A percentile compares a stretch with the other conserved stretches of the same genome.
phyloP scores from a whole-genome alignment of 1,140 invertebrate genomes.

The Lineus longissimus region DNA sequence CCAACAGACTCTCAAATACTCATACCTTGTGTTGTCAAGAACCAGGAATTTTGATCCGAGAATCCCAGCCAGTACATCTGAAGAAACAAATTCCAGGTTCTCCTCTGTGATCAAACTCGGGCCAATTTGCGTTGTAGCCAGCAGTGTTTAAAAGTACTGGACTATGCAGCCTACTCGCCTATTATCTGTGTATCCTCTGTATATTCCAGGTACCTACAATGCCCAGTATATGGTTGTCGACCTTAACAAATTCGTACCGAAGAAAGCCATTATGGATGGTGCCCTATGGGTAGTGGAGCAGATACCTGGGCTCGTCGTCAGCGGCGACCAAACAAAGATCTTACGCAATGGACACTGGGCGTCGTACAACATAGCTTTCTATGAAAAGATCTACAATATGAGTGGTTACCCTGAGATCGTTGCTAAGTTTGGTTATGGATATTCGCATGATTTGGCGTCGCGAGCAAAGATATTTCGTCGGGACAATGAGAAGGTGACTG shows the following conservation, averaged over 20 bases:
- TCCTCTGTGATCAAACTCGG: not conserved
- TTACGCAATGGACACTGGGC: constrained; percentile 48
- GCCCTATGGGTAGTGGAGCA: constrained; percentile 53
- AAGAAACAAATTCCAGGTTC: not conserved
- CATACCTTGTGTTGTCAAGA: not conserved
- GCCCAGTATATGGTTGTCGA: constrained; percentile 54
- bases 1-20: too few species aligned
- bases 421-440: constrained; percentile 30
- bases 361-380: constrained; percentile 53
- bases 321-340: constrained; percentile 37
- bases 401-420: constrained; percentile 47
- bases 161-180: not conserved
- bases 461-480: constrained; percentile 52
- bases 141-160: not conserved
- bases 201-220: constrained; percentile 47
- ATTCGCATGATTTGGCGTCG: constrained; percentile 45
- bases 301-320: constrained; percentile 43
- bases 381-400: constrained; percentile 48
- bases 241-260: constrained; percentile 38
- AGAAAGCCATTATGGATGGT: constrained; percentile 31
- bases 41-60: not conserved
- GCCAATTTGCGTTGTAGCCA: not conserved
- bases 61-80: not conserved
- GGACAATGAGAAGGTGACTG: constrained; percentile 38
- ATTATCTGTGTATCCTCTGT: not conserved